Conservation (phyloP, 1,140 invertebrate genomes). For the Halesus radiatus region DNA sequence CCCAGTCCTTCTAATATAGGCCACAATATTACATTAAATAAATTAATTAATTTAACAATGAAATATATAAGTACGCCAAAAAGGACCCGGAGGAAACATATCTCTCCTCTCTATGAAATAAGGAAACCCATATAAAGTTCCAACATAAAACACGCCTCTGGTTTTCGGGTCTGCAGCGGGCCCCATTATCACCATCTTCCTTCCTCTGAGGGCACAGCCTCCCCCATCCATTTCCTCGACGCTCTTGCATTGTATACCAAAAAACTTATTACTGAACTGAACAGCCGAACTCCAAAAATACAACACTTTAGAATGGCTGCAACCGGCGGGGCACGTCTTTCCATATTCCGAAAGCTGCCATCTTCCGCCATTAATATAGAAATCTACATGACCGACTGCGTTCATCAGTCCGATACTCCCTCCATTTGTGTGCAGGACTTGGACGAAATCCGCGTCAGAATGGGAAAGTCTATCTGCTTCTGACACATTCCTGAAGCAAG, state of each 20-base stretch:
- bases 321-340: not conserved
- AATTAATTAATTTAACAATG: no score
- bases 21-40: no score
- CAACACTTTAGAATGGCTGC: slow-evolving; percentile 23
- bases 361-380: slow-evolving; percentile 38
- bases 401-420: slow-evolving; percentile 11
- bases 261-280: not conserved
- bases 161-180: slow-evolving; percentile 26
- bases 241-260: slow-evolving; percentile 11
- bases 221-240: slow-evolving; percentile 2
- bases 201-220: not conserved
- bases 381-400: slow-evolving; percentile 16
- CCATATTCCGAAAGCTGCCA: not conserved
- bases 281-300: slow-evolving; percentile 19
- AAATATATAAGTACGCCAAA: not conserved
- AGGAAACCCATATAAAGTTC: slow-evolving; percentile 3
- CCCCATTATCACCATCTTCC: slow-evolving; percentile 12
- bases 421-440: slow-evolving; percentile 40
- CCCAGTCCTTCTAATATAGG: no score
- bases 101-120: slow-evolving; percentile 12
- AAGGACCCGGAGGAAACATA: not conserved
- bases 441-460: slow-evolving; percentile 60
- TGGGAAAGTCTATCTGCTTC: slow-evolving; percentile 54
- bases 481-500: slow-evolving; percentile 43
- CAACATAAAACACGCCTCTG: slow-evolving; percentile 5